Conservation (phyloP, 2,797 vertebrate species). For the Prionace glauca region DNA sequence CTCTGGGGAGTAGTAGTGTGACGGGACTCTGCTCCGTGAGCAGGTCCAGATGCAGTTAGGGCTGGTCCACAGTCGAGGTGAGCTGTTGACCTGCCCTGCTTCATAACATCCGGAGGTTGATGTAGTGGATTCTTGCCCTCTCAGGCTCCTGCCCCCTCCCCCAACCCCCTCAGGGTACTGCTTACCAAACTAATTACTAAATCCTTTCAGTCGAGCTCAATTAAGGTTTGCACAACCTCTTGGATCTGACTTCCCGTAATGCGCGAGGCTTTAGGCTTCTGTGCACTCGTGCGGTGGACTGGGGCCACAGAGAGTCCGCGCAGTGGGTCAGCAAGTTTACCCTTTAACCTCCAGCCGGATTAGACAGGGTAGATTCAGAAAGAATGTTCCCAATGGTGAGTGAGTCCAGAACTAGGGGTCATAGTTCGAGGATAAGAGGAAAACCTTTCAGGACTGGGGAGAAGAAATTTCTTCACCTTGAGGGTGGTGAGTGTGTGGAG, state of each 20-base stretch:
- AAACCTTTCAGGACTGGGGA: too few relatives aligned
- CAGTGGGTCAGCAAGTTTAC: not conserved
- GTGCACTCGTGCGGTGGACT: not conserved
- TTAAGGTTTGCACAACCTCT: not conserved
- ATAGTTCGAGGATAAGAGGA: too few relatives aligned
- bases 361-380: too few relatives aligned
- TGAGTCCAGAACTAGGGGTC: too few relatives aligned
- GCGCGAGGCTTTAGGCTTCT: not conserved
- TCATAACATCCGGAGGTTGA: not conserved
- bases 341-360: not conserved
- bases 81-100: not conserved
- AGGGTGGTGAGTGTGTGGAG: too few relatives aligned
- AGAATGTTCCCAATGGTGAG: too few relatives aligned
- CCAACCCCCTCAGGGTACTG: not conserved
- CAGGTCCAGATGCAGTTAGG: conserved; percentile 14
- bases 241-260: not conserved
- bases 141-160: not conserved
- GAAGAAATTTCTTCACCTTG: too few relatives aligned
- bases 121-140: not conserved
- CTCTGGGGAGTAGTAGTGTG: conserved; percentile 22
- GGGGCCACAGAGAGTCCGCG: not conserved
- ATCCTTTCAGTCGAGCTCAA: conserved; percentile 18
- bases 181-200: conserved; percentile 19
- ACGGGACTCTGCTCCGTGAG: not conserved
- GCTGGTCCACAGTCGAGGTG: not conserved